Percentiles rank a stretch among this genome's conserved stretches.
Evolutionary conservation across 2,113 vertebrate genomes (phyloP).

Genomic region (Pagrus major): DNA sequence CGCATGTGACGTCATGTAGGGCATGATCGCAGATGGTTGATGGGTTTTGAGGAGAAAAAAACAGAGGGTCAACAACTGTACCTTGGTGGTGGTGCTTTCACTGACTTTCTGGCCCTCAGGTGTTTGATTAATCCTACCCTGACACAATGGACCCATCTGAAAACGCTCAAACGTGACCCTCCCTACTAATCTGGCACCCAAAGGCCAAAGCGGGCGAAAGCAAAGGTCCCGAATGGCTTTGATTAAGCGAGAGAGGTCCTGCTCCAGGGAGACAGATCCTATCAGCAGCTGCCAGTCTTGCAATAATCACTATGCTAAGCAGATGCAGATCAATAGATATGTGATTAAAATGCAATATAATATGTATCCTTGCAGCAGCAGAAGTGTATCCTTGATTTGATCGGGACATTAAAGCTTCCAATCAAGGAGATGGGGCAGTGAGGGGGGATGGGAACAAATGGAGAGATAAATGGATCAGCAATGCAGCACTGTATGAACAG

Average conservation of each 20-base stretch:
- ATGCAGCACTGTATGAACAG: conserved; percentile 49
- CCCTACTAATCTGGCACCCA: conserved; percentile 3
- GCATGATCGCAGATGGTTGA: conserved; percentile 22
- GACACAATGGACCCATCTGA: conserved; percentile 25
- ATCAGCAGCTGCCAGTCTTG: conserved; percentile 23
- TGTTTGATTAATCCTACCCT: neutral
- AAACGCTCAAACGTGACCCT: conserved; percentile 5
- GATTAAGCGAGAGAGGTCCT: conserved; percentile 37
- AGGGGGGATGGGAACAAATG: neutral
- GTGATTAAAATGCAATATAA: conserved; percentile 58
- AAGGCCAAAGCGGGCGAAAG: neutral
- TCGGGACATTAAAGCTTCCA: conserved; percentile 59
- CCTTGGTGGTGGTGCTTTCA: neutral
- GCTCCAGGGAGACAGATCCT: conserved; percentile 38
- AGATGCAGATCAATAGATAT: conserved; percentile 63
- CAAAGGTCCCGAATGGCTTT: conserved; percentile 15
- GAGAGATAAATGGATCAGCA: conserved; percentile 47
- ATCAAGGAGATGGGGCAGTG: conserved; percentile 44
- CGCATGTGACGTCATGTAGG: conserved; percentile 11
- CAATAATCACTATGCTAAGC: conserved; percentile 54
- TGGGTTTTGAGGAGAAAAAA: too few relatives aligned
- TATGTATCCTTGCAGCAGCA: conserved; percentile 48
- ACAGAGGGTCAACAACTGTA: neutral
- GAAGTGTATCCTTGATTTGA: conserved; percentile 55
- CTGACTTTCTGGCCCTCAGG: neutral